Base-by-base conservation (phyloP, 2,888 invertebrate genomes). In the Girardia tigrina region DNA sequence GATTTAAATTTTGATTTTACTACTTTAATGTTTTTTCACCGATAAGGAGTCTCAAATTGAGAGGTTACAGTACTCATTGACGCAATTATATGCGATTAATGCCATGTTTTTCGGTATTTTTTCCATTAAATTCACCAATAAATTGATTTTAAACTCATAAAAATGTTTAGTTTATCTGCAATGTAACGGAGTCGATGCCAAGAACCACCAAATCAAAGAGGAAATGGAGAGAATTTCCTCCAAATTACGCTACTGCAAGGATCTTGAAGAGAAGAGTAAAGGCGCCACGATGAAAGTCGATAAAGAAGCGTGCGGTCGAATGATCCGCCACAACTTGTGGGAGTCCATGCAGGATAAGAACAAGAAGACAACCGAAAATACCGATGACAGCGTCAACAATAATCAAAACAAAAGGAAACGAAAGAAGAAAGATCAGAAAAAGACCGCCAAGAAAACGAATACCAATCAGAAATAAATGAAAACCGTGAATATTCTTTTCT, bases 321-420 rank as follows among this genome's bases (percentile, higher is more conserved):
- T 56, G n/a, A 56, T 56, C 23, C 56, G 56, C 23, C 56, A 56
- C 23, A 56, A 56, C 23, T n/a, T 56, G 4, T 56, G 56, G 56
- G 56, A 56, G 23, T 56, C 56, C 23, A 56, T 56, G 56, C 56
- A 56, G 23, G 56, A 56, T n/a, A 56, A 56, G 23, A 56, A 36
- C 12, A 8, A 23, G 4, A 56, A 56, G 23, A 56, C n/a, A 56
- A 23, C n/a, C 4, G n/a, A 56, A 6, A 56, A n/a, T 56, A 8
- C 23, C 4, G 56, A 56, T 2, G 56, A 56, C n/a, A 56, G n/a
- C 23, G 56, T 16, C 23, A 36, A 36, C 8, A 56, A n/a, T 20
- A 56, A 56, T 56, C 56, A 56, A 16, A 36, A 12, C 8, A 8
- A 8, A 56, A 56, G 23, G 56, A 56, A 56, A 56, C n/a, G n/a